Conservation (phyloP, 2,113 vertebrate genomes). For the Chloropsis cyanopogon region DNA sequence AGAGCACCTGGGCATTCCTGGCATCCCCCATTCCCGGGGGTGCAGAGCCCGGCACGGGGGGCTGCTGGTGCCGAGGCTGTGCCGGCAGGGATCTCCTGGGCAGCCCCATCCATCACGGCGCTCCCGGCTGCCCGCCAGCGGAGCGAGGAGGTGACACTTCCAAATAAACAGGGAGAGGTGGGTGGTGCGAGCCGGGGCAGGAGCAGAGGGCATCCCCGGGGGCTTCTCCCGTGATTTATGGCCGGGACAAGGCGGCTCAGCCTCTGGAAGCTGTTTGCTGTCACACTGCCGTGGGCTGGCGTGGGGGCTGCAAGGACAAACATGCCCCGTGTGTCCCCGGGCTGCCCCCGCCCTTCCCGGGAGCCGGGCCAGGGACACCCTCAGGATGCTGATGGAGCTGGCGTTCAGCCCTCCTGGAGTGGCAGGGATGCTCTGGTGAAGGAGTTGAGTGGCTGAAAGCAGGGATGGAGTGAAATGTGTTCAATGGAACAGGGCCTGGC, state of each 20-base stretch:
- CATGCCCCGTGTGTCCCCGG: rapidly evolving
- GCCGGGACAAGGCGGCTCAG: not conserved
- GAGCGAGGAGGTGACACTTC: slow-evolving; percentile 19
- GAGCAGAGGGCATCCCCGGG: not conserved
- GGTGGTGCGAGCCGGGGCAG: not conserved
- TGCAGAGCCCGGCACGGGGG: not conserved
- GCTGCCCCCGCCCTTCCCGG: not conserved
- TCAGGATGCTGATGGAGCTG: not conserved
- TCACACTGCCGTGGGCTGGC: rapidly evolving
- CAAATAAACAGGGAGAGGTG: slow-evolving; percentile 39
- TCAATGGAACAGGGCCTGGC: not conserved
- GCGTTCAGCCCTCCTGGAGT: rapidly evolving
- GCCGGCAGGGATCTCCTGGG: not conserved
- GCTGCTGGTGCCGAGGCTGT: not conserved
- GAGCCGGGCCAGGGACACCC: not conserved
- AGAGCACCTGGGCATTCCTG: not conserved
- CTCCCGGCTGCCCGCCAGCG: not conserved
- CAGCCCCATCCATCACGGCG: not conserved
- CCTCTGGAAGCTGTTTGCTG: not conserved
- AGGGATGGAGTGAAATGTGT: not conserved
- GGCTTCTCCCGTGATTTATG: not conserved
- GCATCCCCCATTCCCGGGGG: not conserved
- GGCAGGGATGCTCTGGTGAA: not conserved
- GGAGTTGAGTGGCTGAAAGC: not conserved
- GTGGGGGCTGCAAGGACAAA: not conserved